Base-by-base conservation (phyloP, 92 coral and sea anemone species). In the Bergia puertoricense region DNA sequence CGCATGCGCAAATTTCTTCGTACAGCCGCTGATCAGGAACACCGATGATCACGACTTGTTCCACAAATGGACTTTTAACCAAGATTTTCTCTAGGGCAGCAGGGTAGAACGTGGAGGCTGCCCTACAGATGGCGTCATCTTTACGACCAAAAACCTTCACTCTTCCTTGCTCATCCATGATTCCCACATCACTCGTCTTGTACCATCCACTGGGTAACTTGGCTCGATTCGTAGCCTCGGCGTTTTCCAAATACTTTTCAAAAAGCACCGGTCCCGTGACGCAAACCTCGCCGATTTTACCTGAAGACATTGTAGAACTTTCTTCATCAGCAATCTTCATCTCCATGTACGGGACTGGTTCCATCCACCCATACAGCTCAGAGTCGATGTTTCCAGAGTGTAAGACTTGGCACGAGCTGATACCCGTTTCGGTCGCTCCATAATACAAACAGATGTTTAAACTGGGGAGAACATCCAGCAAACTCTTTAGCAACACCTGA, bases 1-100 rank as follows among this genome's bases (percentile, higher is more conserved):
- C 78, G 76, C 93, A 91, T 20, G 93, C 93, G 88, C 90, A 91
- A 44, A 91, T 68, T 74, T 85, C 86, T 75, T 91, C 93, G 46
- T 76, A 74, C 30, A 91, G 54, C 86, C 90, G 88, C 77, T 87
- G 67, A 67, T 91, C 93, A 74, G 93, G 93, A 43, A 91, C 80
- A 77, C 93, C 90, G 46, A 91, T 73, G 43, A 82, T 88, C 7
- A 78, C 41, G 14, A 82, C 88, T 39, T 80, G 75, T 6, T 79
- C 80, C 20, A 91, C 86, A n/a, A 74, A 74, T 22, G 88, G 89
- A 79, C 81, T 43, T 69, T 69, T 37, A 16, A 39, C 39, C 10
- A 91, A 40, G 4, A 81, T 77, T 5, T 18, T 30, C 76, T 91
- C 93, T 14, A 80, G 30, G 16, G 81, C 93, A 1, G 68, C 81